Conservation (phyloP, 1,140 invertebrate species). For the Cyrtorhinus lividipennis region DNA sequence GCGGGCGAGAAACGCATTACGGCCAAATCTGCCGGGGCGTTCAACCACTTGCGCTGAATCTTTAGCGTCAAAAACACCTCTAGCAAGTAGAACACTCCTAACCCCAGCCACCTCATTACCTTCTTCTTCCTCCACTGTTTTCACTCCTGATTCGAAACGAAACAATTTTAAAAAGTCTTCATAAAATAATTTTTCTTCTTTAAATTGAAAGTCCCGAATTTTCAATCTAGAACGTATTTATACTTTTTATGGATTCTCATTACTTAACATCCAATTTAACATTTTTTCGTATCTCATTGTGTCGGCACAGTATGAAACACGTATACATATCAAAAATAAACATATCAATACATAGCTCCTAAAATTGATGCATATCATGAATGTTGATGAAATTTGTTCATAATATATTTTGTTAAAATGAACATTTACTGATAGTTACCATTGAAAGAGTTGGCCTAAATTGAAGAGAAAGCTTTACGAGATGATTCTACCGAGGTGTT, state of each 20-base stretch:
- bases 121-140: too few relatives aligned
- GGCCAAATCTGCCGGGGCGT: slow-evolving; percentile 28
- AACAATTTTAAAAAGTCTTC: too few relatives aligned
- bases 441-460: slow-evolving; percentile 8
- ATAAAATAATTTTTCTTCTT: too few relatives aligned
- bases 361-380: slow-evolving; percentile 11
- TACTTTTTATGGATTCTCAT: too few relatives aligned
- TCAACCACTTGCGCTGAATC: slow-evolving; percentile 1
- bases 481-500: neutral
- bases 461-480: neutral
- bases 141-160: too few relatives aligned
- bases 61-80: too few relatives aligned
- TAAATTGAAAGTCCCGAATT: too few relatives aligned
- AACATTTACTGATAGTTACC: slow-evolving; percentile 1
- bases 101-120: too few relatives aligned
- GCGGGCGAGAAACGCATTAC: slow-evolving; percentile 64
- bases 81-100: neutral
- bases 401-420: slow-evolving; percentile 5
- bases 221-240: too few relatives aligned
- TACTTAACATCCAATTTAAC: too few relatives aligned
- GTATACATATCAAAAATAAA: slow-evolving; percentile 19
- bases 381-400: neutral
- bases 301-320: slow-evolving; percentile 19
- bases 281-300: slow-evolving; percentile 9
- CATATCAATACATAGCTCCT: slow-evolving; percentile 19